Base-by-base conservation (phyloP, 2,888 invertebrate species). In the Ennomos fuscantarius region DNA sequence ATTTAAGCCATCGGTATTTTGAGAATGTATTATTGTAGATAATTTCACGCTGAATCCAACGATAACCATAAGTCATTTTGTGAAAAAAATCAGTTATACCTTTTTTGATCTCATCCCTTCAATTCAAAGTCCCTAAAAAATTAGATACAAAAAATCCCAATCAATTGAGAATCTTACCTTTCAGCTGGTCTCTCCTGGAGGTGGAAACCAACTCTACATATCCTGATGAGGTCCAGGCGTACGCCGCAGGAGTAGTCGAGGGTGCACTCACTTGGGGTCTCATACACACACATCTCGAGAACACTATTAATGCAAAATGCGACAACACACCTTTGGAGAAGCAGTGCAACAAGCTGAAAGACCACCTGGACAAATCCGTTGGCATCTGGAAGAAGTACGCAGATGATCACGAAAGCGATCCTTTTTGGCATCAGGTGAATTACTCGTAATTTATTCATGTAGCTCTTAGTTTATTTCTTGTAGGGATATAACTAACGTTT, bases 201-300 rank as follows among this genome's bases (percentile, higher is more conserved):
- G 94, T 97, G 42, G 95, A 96, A 86, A 96, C 97, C 0, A 95
- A 95, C 68, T 90, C 93, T 24, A 92, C 93, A 3, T 96, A 95
- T 82, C 94, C 95, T 0, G 97, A 97, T 80, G 94, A 94, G 70
- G 93, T 96, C 41, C 98, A 98, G 88, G 97, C 97, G 0, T 97
- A 95, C 81, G 95, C 96, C 1, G 97, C 98, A 1, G 98, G 98
- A 6, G 93, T 96, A 40, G 93, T 96, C 0, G 98, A 98, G 83
- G 98, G 97, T 0, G 95, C 95, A 15, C 83, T 97, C 3, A 97
- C 97, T 9, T 95, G 95, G 94, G 95, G 95, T 62, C 92, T 96
- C 55, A 96, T 98, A 67, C 94, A 95, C 79, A 94, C 95, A 73
- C 96, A 96, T 76, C 96, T 97, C 93, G 92, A 94, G 73, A 97